Evolutionary conservation across 1,140 invertebrate species (phyloP), one percentile per base, ranked within the genome.

Genomic region (Drosophila varians): DNA sequence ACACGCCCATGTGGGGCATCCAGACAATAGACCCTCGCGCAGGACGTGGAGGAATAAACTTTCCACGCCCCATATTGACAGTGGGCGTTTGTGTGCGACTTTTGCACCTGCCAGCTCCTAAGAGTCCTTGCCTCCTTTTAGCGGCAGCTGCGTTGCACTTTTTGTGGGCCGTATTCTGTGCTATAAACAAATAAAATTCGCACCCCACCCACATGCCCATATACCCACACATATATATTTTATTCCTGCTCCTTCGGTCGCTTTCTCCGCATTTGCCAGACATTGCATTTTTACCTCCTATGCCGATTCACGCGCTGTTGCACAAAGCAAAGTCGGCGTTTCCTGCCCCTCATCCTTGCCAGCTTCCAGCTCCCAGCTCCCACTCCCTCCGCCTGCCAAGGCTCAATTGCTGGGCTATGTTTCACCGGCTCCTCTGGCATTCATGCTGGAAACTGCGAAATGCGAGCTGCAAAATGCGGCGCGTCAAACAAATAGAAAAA

Each of bases 271-370:
- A 43, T 71, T 52, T 79, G 58, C 79, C 71, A 76, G 82, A 84
- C 80, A 62, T 87, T 86, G 80, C 75, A 86, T 62, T 78, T 77
- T 46, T 65, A 55, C 64, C 68, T 72, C 38, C 51, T 61, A 47
- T 43, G 46, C 72, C 52, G 77, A 76, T 86, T 86, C 61, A 86
- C 82, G 80, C 61, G 62, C 73, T 80, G 82, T 34, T 86, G 80
- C 76, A 86, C 80, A 86, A 80, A 86, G 82, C 82, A 86, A 86
- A 86, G 80, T 86, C 82, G 80, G 80, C 72, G 68, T 76, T 86
- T 77, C 26, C 25, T 14, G 14, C 40, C 49, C 5, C 51, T 8
- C 6, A 8, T 42, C 28, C 9, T 21, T 21, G 2, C 28, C 8
- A 9, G 28, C 9, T 11, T 31, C 28, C 9, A 11, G 9, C 28